Evolutionary conservation across 2,113 vertebrate genomes (phyloP).

Genomic region (Haplochromis burtoni): DNA sequence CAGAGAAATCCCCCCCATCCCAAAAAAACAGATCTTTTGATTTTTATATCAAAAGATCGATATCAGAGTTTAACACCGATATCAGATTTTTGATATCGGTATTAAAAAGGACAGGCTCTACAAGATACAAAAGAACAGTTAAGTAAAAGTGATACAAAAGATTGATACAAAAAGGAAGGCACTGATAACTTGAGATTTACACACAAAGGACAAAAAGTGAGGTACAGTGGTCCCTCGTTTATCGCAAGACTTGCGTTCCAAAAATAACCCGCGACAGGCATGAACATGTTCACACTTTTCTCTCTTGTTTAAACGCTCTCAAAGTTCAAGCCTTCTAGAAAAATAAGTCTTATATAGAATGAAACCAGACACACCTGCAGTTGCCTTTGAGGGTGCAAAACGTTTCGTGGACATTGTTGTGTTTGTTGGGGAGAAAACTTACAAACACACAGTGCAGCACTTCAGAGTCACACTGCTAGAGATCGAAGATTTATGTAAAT

Average conservation of each 20-base stretch:
- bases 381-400: background rate
- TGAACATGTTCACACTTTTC: background rate
- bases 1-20: background rate
- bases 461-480: background rate
- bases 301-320: background rate
- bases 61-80: background rate
- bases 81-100: background rate
- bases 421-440: background rate
- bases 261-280: background rate
- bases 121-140: background rate
- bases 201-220: background rate
- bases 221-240: background rate
- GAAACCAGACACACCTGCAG: fast-evolving
- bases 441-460: fast-evolving
- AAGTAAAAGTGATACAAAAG: background rate
- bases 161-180: background rate
- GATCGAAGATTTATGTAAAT: background rate
- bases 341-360: background rate
- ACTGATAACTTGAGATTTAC: background rate
- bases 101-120: background rate
- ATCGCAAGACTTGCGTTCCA: background rate
- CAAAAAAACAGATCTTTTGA: background rate
- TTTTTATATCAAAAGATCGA: background rate
- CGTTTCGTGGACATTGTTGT: fast-evolving
- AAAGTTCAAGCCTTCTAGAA: background rate